Conservation (phyloP, 2,888 invertebrate species). For the Hyposoter dolosus region DNA sequence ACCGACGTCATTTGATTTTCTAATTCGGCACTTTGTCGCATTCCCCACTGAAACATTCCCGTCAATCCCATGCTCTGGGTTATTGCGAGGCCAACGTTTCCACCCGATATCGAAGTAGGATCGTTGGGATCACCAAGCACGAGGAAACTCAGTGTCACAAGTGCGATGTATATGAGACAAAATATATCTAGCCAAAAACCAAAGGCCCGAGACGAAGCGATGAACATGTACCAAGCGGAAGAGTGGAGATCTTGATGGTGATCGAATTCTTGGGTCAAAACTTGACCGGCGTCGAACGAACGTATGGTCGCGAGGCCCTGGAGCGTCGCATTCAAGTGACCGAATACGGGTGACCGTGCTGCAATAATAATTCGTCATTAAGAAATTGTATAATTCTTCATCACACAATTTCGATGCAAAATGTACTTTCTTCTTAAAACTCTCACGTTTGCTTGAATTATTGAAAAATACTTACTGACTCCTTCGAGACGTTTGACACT, state of each 20-base stretch:
- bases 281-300: slow-evolving; percentile 93
- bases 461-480: slow-evolving; percentile 89
- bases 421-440: not conserved
- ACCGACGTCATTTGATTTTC: slow-evolving; percentile 92
- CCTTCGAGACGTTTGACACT: slow-evolving; percentile 93
- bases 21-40: slow-evolving; percentile 93
- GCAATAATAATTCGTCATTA: slow-evolving; percentile 71
- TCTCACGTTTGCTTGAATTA: not conserved
- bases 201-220: slow-evolving; percentile 96
- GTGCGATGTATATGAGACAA: slow-evolving; percentile 93
- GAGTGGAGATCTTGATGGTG: slow-evolving; percentile 94
- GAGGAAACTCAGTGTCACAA: slow-evolving; percentile 95
- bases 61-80: slow-evolving; percentile 92
- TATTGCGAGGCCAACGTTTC: slow-evolving; percentile 92
- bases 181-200: slow-evolving; percentile 96
- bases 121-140: slow-evolving; percentile 84
- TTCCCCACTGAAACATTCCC: slow-evolving; percentile 94
- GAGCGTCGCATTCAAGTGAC: slow-evolving; percentile 94
- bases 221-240: slow-evolving; percentile 96
- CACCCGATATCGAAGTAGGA: slow-evolving; percentile 86
- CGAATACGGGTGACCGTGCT: slow-evolving; percentile 98
- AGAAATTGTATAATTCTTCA: not conserved
- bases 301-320: slow-evolving; percentile 96
- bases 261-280: slow-evolving; percentile 92
- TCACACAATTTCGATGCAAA: too few species aligned